Conservation (phyloP, 2,113 vertebrate genomes). For the Stigmatopora argus region DNA sequence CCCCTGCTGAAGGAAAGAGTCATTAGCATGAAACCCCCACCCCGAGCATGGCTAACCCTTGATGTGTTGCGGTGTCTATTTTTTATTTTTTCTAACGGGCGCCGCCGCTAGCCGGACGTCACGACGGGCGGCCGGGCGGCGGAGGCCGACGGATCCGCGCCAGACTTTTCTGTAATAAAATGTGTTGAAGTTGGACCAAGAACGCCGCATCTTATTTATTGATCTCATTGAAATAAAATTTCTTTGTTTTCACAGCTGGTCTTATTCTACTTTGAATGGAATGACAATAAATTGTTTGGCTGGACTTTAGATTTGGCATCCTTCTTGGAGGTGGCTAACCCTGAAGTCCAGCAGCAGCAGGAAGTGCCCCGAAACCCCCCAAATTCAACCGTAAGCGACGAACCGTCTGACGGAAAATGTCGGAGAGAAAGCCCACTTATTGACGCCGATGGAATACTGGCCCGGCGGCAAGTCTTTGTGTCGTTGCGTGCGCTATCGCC, state of each 20-base stretch:
- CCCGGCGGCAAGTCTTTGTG: background rate
- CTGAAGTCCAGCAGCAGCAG: too few relatives aligned
- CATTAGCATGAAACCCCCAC: background rate
- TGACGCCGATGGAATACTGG: background rate
- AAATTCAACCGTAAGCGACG: too few relatives aligned
- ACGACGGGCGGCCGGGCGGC: too few relatives aligned
- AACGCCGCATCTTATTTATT: background rate
- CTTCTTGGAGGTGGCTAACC: too few relatives aligned
- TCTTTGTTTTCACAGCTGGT: background rate
- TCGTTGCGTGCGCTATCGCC: slow-evolving; percentile 1
- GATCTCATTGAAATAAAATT: background rate
- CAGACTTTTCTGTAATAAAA: background rate
- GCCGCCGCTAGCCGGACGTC: too few relatives aligned
- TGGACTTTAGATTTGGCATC: background rate
- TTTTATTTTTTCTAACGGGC: background rate
- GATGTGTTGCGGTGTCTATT: background rate
- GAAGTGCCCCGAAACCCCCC: too few relatives aligned
- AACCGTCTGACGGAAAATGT: background rate
- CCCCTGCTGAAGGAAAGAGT: background rate
- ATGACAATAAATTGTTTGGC: background rate
- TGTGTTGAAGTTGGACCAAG: background rate
- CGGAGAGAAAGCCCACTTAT: background rate
- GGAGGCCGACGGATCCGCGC: background rate
- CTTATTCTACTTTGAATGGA: background rate
- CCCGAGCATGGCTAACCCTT: background rate